A percentile compares a stretch with the other conserved stretches of the same genome.
These are phyloP conservation scores for Hypotaenidia okinawae DNA, from an alignment of 2,797 vertebrate species.

Conservation along the genomic window DNA sequence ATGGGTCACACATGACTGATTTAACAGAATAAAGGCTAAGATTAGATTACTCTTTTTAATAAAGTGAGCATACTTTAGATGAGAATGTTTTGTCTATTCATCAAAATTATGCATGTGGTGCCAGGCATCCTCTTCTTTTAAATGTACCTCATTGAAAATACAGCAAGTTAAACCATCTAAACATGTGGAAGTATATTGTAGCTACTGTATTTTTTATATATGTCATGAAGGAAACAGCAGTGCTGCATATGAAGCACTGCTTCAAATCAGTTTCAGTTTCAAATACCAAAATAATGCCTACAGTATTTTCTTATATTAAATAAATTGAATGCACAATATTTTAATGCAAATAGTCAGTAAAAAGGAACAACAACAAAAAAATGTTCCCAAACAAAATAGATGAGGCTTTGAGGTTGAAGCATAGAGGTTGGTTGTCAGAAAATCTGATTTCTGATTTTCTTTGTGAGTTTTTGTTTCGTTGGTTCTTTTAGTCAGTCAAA, in stretches of 20 bases:
- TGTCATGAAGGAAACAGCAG: neutral
- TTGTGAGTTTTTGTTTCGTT: neutral
- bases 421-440: neutral
- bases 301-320: neutral
- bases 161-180: conserved; percentile 46
- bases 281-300: neutral
- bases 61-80: conserved; percentile 56
- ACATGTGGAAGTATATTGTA: neutral
- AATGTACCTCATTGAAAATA: conserved; percentile 64
- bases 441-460: neutral
- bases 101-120: conserved; percentile 55
- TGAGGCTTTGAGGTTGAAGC: neutral
- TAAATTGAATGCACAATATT: neutral
- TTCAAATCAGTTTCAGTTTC: neutral
- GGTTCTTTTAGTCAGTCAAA: neutral
- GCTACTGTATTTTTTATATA: conserved; percentile 4
- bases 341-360: neutral
- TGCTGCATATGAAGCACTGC: neutral
- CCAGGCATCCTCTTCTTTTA: conserved; percentile 29
- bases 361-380: neutral
- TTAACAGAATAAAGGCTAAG: conserved; percentile 66
- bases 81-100: conserved; percentile 41
- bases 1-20: conserved; percentile 70
- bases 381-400: neutral
- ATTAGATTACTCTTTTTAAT: conserved; percentile 73